These are phyloP conservation scores for Sebastes diploproa DNA, from an alignment of 2,797 vertebrate genomes.

Conservation along the genomic window DNA sequence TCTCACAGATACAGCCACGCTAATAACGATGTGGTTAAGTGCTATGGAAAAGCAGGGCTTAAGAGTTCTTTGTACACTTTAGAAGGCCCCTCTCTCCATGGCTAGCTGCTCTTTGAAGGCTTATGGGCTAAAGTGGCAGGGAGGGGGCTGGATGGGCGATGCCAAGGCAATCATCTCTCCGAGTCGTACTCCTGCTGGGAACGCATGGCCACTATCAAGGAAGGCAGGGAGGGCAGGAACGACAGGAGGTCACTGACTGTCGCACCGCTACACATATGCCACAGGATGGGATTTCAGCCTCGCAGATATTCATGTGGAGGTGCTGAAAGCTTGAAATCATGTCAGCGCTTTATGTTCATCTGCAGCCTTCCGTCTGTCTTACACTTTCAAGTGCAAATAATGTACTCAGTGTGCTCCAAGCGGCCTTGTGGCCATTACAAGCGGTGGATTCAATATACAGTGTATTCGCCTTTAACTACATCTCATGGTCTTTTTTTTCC, in stretches of 20 bases:
- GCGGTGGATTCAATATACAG: not conserved
- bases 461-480: not conserved
- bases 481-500: too few relatives aligned
- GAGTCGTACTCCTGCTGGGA: conserved; percentile 38
- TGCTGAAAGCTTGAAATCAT: not conserved
- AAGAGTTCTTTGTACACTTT: conserved; percentile 62
- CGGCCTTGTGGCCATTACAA: not conserved
- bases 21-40: conserved; percentile 64
- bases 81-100: conserved; percentile 53
- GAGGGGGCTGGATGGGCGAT: conserved; percentile 33
- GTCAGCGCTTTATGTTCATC: not conserved
- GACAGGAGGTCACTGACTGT: conserved; percentile 33
- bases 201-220: conserved; percentile 18
- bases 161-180: conserved; percentile 58
- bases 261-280: not conserved
- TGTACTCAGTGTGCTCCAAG: not conserved
- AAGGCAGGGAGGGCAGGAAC: conserved; percentile 6
- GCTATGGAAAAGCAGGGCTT: conserved; percentile 56
- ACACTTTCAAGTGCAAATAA: not conserved
- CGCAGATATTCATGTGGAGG: conserved; percentile 18
- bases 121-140: conserved; percentile 63
- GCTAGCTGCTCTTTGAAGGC: conserved; percentile 68
- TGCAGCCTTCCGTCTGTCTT: not conserved
- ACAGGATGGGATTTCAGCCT: conserved; percentile 1
- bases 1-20: conserved; percentile 45